A percentile compares a stretch with the other conserved stretches of the same genome.
Conservation (phyloP, 2,797 vertebrate species). For the Neosalanx taihuensis region DNA sequence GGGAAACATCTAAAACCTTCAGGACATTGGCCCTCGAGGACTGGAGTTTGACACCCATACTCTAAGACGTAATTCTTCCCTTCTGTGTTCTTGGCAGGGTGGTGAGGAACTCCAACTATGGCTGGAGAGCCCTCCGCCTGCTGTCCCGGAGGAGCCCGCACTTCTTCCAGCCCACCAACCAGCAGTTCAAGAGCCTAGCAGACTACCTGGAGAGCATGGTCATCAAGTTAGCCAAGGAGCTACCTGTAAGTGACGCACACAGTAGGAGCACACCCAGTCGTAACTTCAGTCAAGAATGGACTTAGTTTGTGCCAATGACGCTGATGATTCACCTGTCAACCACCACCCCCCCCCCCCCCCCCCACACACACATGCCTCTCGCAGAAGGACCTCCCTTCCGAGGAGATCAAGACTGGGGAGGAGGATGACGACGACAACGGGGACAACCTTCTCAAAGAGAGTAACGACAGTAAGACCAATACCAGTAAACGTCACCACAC, state of each 20-base stretch:
- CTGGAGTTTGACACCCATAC: too few species aligned
- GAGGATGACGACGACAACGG: conserved; percentile 98
- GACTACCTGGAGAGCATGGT: conserved; percentile 99
- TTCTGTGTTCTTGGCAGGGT: conserved; percentile 67
- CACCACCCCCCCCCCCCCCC: not conserved
- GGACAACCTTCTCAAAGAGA: conserved; percentile 96
- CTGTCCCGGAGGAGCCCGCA: conserved; percentile 95
- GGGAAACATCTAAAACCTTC: too few species aligned
- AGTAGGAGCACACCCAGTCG: not conserved
- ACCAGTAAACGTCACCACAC: not conserved
- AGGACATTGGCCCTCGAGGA: too few species aligned
- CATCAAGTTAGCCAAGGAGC: conserved; percentile 97
- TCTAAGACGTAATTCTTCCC: not conserved
- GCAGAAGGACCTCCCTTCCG: conserved; percentile 89
- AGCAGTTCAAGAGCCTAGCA: conserved; percentile 96
- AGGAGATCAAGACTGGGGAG: conserved; percentile 99
- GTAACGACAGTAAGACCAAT: conserved; percentile 89
- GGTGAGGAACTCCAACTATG: conserved; percentile 96
- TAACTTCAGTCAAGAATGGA: not conserved
- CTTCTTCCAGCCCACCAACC: conserved; percentile 98
- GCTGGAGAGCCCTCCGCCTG: conserved; percentile 92
- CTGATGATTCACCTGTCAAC: not conserved
- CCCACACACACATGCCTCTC: not conserved
- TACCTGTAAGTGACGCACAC: conserved; percentile 82
- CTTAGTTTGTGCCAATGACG: not conserved